phyloP scores from a whole-genome alignment of 2,797 vertebrate species.

The Todus mexicanus region DNA sequence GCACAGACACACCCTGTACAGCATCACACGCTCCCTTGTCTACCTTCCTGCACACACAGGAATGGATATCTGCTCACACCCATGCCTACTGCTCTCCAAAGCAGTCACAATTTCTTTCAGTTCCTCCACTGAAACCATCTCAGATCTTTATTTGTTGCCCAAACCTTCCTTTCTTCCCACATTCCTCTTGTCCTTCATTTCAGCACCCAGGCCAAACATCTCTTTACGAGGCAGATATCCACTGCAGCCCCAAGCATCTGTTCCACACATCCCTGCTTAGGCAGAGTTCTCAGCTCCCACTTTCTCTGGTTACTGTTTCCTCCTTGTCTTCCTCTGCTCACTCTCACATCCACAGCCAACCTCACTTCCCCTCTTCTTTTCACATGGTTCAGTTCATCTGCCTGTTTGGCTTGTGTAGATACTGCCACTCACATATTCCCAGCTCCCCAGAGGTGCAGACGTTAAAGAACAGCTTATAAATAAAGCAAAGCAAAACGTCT shows the following conservation, averaged over 20 bases:
- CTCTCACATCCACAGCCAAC: not conserved
- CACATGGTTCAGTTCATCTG: not conserved
- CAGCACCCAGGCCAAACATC: not conserved
- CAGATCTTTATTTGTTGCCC: not conserved
- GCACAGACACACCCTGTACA: rapidly evolving
- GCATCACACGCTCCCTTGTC: not conserved
- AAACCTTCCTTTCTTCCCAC: not conserved
- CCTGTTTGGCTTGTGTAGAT: not conserved
- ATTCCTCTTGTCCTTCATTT: not conserved
- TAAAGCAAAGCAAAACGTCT: not conserved
- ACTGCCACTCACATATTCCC: not conserved
- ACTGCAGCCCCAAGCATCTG: not conserved
- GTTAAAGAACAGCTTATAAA: not conserved
- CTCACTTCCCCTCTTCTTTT: not conserved
- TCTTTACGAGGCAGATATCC: not conserved
- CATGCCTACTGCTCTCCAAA: not conserved
- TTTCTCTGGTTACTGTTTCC: not conserved
- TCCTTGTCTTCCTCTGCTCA: slow-evolving; percentile 14
- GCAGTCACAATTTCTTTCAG: not conserved
- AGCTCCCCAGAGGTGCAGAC: not conserved
- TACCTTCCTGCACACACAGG: not conserved
- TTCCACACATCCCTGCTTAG: not conserved
- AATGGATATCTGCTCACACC: not conserved
- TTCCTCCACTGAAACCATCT: not conserved
- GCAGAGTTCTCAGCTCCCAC: not conserved